These are phyloP conservation scores for Astyanax mexicanus DNA, from an alignment of 2,797 vertebrate genomes.

Conservation along the genomic window DNA sequence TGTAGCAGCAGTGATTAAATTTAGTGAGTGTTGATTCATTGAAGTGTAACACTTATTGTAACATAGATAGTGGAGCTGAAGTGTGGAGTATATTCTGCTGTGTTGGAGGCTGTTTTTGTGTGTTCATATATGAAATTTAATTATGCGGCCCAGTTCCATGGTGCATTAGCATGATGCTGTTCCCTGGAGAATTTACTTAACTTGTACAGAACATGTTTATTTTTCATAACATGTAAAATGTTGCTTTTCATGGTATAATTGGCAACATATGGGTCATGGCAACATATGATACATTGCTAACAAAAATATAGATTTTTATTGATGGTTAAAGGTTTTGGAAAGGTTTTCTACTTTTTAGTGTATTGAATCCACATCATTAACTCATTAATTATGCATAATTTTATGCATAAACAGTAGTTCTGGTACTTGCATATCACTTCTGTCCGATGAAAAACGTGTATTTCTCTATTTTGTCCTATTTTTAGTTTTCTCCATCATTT, in stretches of 20 bases:
- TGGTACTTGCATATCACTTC: no score
- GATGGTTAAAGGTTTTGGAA: not conserved
- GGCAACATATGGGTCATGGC: not conserved
- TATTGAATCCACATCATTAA: not conserved
- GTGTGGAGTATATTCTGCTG: no score
- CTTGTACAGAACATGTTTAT: not conserved
- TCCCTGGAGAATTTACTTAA: not conserved
- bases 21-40: slow-evolving; percentile 8
- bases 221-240: not conserved
- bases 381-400: no score
- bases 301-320: not conserved
- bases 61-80: no score
- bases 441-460: no score
- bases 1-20: slow-evolving; percentile 6
- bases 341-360: not conserved
- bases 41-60: no score
- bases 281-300: not conserved
- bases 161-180: not conserved
- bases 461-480: no score
- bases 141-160: not conserved
- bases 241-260: not conserved
- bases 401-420: no score
- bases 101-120: no score
- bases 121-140: not conserved
- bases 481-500: no score